Conservation (phyloP, 2,113 vertebrate genomes). For the Nothobranchius kuhntae region DNA sequence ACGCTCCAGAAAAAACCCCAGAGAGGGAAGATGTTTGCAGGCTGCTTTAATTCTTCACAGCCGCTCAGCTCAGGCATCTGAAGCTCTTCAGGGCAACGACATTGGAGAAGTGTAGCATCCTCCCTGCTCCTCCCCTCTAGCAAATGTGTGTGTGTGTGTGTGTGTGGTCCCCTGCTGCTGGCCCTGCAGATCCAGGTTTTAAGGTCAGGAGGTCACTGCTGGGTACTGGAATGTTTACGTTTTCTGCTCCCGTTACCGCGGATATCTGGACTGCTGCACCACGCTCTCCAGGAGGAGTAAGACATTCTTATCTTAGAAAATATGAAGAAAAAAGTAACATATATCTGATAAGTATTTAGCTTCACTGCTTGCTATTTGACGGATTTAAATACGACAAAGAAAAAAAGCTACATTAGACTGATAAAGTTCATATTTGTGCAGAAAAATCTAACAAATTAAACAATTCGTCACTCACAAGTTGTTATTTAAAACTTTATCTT, state of each 20-base stretch:
- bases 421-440: background rate
- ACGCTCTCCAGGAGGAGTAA: conserved; percentile 8
- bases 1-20: conserved; percentile 27
- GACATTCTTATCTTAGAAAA: background rate
- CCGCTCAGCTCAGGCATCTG: conserved; percentile 33
- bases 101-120: conserved; percentile 44
- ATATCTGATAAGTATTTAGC: conserved; percentile 3
- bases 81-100: conserved; percentile 50
- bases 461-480: background rate
- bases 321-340: background rate
- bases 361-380: background rate
- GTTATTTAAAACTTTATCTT: background rate
- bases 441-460: background rate
- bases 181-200: conserved; percentile 44
- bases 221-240: conserved; percentile 71
- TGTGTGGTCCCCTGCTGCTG: conserved; percentile 65
- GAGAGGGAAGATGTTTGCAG: conserved; percentile 7
- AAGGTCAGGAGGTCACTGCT: conserved; percentile 62
- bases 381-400: background rate
- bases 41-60: conserved; percentile 39
- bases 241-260: conserved; percentile 51
- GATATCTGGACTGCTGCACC: conserved; percentile 33
- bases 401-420: background rate
- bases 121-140: conserved; percentile 23
- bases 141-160: conserved; percentile 47